Base-by-base conservation (phyloP, 1,140 invertebrate genomes). In the Platorchestia sp. region DNA sequence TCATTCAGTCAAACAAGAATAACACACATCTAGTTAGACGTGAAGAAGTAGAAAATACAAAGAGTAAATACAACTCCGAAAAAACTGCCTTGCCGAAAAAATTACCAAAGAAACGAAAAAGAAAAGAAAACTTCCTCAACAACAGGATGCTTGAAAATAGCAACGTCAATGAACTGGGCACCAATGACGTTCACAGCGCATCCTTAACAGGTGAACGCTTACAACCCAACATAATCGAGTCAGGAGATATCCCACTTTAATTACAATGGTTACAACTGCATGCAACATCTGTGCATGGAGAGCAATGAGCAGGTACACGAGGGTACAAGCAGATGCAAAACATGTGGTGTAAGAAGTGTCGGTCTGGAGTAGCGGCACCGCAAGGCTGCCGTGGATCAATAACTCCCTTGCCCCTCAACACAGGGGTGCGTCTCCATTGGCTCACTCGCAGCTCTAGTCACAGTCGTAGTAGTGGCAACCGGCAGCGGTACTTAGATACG, bases 351-450 rank as follows among this genome's bases (percentile, higher is more conserved):
- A 42, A 44, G 87, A 89, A 14, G n/a, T 44, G 43, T 14, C 87
- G 5, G 87, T 89, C n/a, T n/a, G 41, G 87, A 41, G 87, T 75
- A 75, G 87, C 41, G 87, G 87, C 87, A 89, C 41, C 10, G n/a
- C n/a, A 41, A 89, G 87, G 87, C 41, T 42, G 87, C 43, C n/a
- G 41, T 44, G 87, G 87, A 89, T 89, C 87, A 89, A 89, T 89
- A 89, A 89, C 87, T 89, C 41, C 87, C 87, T 89, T 42, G 6
- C 87, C 87, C 87, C n/a, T 27, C 41, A 89, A 89, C 87, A 41
- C 42, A 22, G 87, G 87, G 41, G 7, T 19, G 87, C 3, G 7
- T 75, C 43, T 89, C 87, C 43, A 89, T 89, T 89, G 87, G 87
- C 43, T 44, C 87, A 89, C 43, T 44, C 87, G 27, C 41, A 43